phyloP scores from a whole-genome alignment of 2,113 vertebrate genomes.

The Synodontis membranacea region DNA sequence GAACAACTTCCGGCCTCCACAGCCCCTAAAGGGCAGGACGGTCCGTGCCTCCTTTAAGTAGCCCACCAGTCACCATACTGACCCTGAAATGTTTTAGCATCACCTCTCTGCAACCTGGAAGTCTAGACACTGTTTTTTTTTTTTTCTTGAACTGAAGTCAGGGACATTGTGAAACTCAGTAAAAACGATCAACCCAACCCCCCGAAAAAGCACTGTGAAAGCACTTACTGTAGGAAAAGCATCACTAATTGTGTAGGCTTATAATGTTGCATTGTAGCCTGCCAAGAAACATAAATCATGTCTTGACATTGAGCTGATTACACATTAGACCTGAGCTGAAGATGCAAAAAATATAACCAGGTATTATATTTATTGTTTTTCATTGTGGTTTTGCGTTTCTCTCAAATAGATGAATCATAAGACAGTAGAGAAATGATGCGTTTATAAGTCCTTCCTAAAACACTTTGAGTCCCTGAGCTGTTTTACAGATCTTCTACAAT shows the following conservation, averaged over 20 bases:
- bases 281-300: neutral
- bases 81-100: slow-evolving; percentile 14
- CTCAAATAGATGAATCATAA: neutral
- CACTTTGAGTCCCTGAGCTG: too few relatives aligned
- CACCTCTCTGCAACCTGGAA: neutral
- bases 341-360: neutral
- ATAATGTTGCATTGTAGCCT: too few relatives aligned
- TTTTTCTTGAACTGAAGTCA: neutral
- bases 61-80: slow-evolving; percentile 53
- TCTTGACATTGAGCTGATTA: neutral
- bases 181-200: neutral
- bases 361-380: neutral
- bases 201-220: neutral
- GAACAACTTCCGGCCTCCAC: slow-evolving; percentile 92
- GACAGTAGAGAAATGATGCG: neutral
- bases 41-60: slow-evolving; percentile 87
- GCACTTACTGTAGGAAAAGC: neutral
- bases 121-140: neutral
- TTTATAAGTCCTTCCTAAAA: neutral
- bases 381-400: neutral
- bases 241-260: neutral
- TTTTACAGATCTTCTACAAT: slow-evolving; percentile 44
- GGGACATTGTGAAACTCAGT: neutral
- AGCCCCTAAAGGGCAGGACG: slow-evolving; percentile 87
- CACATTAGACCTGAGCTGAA: neutral